phyloP scores from a whole-genome alignment of 2,113 vertebrate genomes.

The Leptosomus discolor region DNA sequence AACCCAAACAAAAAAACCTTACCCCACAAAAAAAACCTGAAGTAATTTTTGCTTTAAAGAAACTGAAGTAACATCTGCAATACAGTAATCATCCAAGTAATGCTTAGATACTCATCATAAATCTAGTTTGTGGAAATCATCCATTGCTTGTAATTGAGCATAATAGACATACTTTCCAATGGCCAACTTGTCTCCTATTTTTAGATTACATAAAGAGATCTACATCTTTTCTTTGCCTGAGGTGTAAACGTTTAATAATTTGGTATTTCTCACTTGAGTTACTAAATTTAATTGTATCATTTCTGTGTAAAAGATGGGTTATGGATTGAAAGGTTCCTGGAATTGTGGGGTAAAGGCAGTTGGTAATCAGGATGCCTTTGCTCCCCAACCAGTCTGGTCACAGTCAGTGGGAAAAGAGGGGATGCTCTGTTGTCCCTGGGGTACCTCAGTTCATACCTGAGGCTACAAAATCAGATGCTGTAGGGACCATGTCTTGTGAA shows the following conservation, averaged over 20 bases:
- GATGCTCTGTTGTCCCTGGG: background rate
- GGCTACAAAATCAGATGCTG: background rate
- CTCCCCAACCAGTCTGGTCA: background rate
- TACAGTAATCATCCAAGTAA: background rate
- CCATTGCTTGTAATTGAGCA: background rate
- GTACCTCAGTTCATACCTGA: background rate
- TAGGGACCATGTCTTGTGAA: background rate
- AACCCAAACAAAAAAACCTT: background rate
- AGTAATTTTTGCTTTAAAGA: background rate
- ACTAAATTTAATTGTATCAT: background rate
- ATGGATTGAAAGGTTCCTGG: background rate
- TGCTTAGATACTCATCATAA: background rate
- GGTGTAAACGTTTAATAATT: background rate
- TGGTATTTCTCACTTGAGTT: background rate
- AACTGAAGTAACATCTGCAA: background rate
- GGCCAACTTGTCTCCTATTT: background rate
- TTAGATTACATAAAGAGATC: background rate
- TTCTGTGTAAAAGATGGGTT: background rate
- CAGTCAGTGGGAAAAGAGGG: background rate
- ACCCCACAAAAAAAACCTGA: rapidly evolving
- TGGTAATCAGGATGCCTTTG: background rate
- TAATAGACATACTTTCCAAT: background rate
- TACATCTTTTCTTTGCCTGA: background rate
- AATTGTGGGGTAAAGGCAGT: background rate
- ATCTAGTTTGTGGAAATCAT: background rate